A percentile compares a stretch with the other conserved stretches of the same genome.
Evolutionary conservation across 1,140 invertebrate genomes (phyloP).

Genomic region (Papilio dardanus): DNA sequence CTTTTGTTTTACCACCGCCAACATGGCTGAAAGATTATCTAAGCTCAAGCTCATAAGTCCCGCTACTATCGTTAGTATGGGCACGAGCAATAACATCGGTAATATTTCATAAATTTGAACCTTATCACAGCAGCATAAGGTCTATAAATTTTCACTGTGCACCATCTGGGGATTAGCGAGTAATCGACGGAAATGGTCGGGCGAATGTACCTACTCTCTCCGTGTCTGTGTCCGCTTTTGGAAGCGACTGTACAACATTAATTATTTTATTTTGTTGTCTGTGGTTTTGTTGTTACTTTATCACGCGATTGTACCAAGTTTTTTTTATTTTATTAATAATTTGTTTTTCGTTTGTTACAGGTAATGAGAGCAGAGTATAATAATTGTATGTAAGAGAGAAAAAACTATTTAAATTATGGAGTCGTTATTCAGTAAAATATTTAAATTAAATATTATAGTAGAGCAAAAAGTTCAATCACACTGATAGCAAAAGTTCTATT

Average conservation of each 20-base stretch:
- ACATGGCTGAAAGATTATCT: conserved; percentile 25
- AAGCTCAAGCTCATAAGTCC: conserved; percentile 18
- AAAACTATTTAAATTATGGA: background rate
- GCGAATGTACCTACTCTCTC: conserved; percentile 9
- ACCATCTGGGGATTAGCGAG: conserved; percentile 38
- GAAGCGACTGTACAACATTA: conserved; percentile 12
- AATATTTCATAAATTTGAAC: conserved; percentile 22
- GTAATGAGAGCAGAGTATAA: too few relatives aligned
- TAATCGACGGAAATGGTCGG: conserved; percentile 35
- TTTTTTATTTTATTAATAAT: too few relatives aligned
- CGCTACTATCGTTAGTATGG: conserved; percentile 5
- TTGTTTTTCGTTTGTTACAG: too few relatives aligned
- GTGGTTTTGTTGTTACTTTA: conserved; percentile 4
- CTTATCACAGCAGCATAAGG: background rate
- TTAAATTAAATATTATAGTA: background rate
- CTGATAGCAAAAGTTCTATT: background rate
- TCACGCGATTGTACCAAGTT: background rate
- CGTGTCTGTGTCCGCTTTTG: conserved; percentile 15
- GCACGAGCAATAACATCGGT: conserved; percentile 7
- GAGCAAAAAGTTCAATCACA: background rate
- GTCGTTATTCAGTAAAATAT: background rate
- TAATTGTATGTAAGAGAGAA: too few relatives aligned
- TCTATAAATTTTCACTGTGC: conserved; percentile 20
- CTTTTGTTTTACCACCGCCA: background rate
- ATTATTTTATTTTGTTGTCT: conserved; percentile 17